Percentiles rank a stretch among this genome's conserved stretches.
phyloP scores from a whole-genome alignment of 1,140 invertebrate species.

The Diploscapter pachys region DNA sequence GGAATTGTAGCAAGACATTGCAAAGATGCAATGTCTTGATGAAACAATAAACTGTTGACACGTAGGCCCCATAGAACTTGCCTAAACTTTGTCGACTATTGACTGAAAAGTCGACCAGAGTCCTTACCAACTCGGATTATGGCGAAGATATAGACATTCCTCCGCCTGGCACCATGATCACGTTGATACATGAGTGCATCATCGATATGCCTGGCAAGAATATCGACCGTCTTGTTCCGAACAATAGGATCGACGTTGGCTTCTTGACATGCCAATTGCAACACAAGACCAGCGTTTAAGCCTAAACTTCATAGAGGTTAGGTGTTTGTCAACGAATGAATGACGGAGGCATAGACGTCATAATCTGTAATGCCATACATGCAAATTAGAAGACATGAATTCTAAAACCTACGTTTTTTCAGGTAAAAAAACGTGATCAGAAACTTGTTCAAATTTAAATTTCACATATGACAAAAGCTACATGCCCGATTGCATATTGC shows the following conservation, averaged over 20 bases:
- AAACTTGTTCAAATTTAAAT: too few relatives aligned
- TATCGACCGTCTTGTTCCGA: slow-evolving; percentile 51
- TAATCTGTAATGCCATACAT: too few relatives aligned
- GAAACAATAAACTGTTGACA: slow-evolving; percentile 46
- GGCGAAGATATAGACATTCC: slow-evolving; percentile 52
- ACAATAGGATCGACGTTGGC: slow-evolving; percentile 54
- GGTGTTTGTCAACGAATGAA: too few relatives aligned
- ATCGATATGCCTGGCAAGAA: slow-evolving; percentile 54
- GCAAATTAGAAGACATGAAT: too few relatives aligned
- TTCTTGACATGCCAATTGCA: slow-evolving; percentile 56
- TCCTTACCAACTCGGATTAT: slow-evolving; percentile 44
- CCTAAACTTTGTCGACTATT: slow-evolving; percentile 39
- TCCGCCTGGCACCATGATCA: slow-evolving; percentile 42
- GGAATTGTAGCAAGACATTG: slow-evolving; percentile 65
- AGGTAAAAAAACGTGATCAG: too few relatives aligned
- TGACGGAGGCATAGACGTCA: too few relatives aligned
- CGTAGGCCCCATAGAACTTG: slow-evolving; percentile 62
- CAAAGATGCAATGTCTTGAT: slow-evolving; percentile 63
- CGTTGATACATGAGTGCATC: slow-evolving; percentile 57
- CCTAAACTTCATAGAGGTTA: slow-evolving; percentile 31
- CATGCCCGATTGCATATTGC: too few relatives aligned
- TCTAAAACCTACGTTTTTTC: too few relatives aligned
- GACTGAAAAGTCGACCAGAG: not conserved
- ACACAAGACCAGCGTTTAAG: slow-evolving; percentile 53
- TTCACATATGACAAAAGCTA: too few relatives aligned